Percentiles rank a stretch among this genome's conserved stretches.
Evolutionary conservation across 2,113 vertebrate species (phyloP).

Genomic region (Grammomys surdaster): DNA sequence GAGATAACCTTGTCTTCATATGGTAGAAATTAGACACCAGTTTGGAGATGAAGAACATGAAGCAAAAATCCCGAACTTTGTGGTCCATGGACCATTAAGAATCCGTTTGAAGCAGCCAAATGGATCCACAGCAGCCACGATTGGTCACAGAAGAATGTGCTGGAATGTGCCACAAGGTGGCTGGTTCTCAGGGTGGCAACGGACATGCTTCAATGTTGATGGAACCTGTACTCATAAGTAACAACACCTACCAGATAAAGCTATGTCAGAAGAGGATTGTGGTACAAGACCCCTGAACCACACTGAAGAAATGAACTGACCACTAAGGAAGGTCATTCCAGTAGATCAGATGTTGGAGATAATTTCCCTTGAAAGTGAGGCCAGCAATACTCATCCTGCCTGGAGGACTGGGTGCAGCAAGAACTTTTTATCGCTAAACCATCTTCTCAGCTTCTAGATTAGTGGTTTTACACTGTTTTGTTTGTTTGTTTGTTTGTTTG

Average conservation of each 20-base stretch:
- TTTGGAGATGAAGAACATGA: constrained; percentile 78
- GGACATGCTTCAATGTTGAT: accelerated
- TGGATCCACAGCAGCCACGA: constrained; percentile 77
- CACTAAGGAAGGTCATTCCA: not conserved
- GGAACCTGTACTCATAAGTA: accelerated
- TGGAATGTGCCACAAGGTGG: not conserved
- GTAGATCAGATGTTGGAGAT: not conserved
- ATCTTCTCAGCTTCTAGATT: not conserved
- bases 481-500: not conserved
- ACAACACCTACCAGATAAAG: not conserved
- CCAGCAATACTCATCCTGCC: not conserved
- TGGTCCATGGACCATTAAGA: constrained; percentile 82
- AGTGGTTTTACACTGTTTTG: accelerated
- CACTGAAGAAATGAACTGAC: not conserved
- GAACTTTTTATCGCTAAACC: not conserved
- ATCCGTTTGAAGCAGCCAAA: constrained; percentile 72
- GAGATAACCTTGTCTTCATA: constrained; percentile 74
- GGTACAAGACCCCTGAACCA: not conserved
- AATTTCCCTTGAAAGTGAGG: not conserved
- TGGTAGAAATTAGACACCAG: constrained; percentile 78
- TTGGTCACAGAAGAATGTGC: constrained; percentile 37
- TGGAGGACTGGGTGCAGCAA: not conserved
- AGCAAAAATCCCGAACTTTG: constrained; percentile 78
- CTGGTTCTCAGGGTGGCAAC: accelerated
- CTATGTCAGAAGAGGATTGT: not conserved